Evolutionary conservation across 2,113 vertebrate genomes (phyloP).

Genomic region (Meles meles): DNA sequence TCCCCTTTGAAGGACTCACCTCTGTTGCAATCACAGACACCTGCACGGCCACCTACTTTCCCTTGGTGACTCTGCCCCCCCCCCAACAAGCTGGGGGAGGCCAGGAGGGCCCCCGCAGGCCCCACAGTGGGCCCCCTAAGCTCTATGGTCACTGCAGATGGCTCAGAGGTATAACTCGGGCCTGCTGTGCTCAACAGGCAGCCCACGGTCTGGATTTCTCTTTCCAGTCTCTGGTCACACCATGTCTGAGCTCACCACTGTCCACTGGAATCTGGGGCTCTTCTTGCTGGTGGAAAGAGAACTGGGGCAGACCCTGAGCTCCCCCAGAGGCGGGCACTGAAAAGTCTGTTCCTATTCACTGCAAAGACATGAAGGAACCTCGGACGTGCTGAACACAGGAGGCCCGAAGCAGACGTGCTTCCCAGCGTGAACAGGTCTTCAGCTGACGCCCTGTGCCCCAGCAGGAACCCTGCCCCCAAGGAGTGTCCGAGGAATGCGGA

Average conservation of each 20-base stretch:
- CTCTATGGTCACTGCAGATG: too few species aligned
- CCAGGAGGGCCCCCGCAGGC: too few species aligned
- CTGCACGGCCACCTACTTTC: neutral
- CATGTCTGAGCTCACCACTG: rapidly evolving
- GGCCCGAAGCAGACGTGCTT: too few species aligned
- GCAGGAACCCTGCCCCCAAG: too few species aligned
- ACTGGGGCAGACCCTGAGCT: neutral
- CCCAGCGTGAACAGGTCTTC: too few species aligned
- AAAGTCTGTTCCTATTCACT: neutral
- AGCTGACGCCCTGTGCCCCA: too few species aligned
- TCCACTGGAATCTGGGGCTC: rapidly evolving
- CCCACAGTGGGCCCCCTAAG: rapidly evolving
- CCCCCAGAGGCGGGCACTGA: neutral
- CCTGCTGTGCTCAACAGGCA: neutral
- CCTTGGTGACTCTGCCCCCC: rapidly evolving
- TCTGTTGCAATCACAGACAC: rapidly evolving
- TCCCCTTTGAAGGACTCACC: rapidly evolving
- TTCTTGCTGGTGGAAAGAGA: neutral
- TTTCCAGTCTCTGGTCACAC: neutral
- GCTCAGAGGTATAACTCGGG: too few species aligned
- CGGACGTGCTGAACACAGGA: too few species aligned
- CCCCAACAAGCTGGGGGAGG: neutral
- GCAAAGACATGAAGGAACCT: too few species aligned
- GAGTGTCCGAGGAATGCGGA: too few species aligned
- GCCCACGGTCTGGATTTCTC: neutral